These are phyloP conservation scores for Argyrosomus regius DNA, from an alignment of 2,797 vertebrate species.

Conservation along the genomic window DNA sequence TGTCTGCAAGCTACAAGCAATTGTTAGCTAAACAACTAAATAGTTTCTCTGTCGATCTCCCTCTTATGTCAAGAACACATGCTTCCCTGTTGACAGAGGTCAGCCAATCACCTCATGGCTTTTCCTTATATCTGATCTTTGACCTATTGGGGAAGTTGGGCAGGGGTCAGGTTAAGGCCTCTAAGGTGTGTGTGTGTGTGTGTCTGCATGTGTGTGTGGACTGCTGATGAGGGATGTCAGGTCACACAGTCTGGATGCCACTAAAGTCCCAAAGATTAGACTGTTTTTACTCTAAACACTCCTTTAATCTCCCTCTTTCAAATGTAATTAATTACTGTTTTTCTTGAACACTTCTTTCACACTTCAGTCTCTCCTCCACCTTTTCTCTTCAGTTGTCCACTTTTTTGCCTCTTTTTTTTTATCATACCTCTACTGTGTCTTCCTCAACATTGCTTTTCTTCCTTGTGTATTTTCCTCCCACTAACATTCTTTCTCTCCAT, in stretches of 20 bases:
- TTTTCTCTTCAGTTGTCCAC: neutral
- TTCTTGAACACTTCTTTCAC: constrained; percentile 25
- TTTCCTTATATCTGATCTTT: constrained; percentile 71
- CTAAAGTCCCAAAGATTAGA: constrained; percentile 46
- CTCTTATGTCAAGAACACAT: constrained; percentile 38
- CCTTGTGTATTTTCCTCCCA: constrained; percentile 11
- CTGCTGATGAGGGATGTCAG: constrained; percentile 32
- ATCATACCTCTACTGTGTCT: neutral
- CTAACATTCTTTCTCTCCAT: constrained; percentile 1
- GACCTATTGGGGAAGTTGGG: constrained; percentile 64
- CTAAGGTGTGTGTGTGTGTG: constrained; percentile 14
- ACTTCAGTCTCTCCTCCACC: neutral
- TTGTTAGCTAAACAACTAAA: neutral
- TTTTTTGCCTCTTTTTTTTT: neutral
- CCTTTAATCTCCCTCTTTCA: constrained; percentile 67
- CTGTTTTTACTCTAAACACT: constrained; percentile 74
- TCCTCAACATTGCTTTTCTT: neutral
- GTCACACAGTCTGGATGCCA: constrained; percentile 36
- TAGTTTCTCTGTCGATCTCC: constrained; percentile 10
- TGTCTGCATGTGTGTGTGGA: constrained; percentile 7
- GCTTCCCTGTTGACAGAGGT: constrained; percentile 62
- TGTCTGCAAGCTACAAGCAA: constrained; percentile 5
- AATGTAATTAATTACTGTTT: constrained; percentile 70
- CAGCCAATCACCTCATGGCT: constrained; percentile 58
- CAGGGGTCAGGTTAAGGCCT: constrained; percentile 63